These are phyloP conservation scores for Protonibea diacanthus DNA, from an alignment of 2,797 vertebrate genomes.

Conservation along the genomic window DNA sequence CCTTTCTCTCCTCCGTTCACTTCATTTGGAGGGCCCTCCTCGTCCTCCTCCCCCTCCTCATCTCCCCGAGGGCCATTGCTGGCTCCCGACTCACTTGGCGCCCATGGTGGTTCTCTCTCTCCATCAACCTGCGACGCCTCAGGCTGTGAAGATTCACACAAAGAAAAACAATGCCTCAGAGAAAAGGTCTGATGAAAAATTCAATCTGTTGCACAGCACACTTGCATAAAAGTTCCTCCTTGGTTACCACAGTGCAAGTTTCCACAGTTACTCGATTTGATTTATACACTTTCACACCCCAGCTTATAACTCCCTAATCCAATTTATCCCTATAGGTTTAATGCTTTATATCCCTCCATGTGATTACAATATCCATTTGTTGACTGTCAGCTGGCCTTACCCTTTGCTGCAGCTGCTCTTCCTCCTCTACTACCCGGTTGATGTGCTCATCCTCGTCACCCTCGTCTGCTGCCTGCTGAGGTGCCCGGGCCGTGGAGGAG, in stretches of 20 bases:
- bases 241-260: background rate
- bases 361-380: background rate
- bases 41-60: constrained; percentile 83
- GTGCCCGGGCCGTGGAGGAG: constrained; percentile 95
- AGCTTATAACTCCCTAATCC: background rate
- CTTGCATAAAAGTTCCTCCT: background rate
- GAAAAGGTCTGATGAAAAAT: constrained; percentile 6
- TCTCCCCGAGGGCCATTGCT: constrained; percentile 75
- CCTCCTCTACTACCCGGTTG: constrained; percentile 87
- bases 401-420: constrained; percentile 75
- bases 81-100: constrained; percentile 75
- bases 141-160: constrained; percentile 51
- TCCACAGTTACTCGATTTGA: background rate
- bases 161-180: background rate
- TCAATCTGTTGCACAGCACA: background rate
- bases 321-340: background rate
- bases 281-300: background rate
- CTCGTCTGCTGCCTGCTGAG: constrained; percentile 93
- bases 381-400: constrained; percentile 48
- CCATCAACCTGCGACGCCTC: constrained; percentile 71
- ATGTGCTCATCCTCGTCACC: constrained; percentile 90
- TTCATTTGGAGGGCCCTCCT: constrained; percentile 83
- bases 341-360: background rate
- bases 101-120: constrained; percentile 82
- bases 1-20: constrained; percentile 89